Percentiles rank a stretch among this genome's conserved stretches.
Conservation (phyloP, 1,140 invertebrate genomes). For the Drosophila tropicalis region DNA sequence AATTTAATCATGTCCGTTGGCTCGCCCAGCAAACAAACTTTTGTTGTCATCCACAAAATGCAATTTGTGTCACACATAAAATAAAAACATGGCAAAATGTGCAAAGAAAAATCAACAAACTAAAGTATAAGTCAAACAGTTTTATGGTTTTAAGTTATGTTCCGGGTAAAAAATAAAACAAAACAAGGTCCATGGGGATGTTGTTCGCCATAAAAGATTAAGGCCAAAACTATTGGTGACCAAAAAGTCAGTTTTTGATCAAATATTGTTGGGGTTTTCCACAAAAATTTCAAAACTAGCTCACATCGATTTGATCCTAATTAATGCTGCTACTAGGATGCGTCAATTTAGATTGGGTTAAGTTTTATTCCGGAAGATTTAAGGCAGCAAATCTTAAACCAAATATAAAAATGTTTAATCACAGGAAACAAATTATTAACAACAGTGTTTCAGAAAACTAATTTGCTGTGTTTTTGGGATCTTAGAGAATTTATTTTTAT, state of each 20-base stretch:
- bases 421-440: no score
- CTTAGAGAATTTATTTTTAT: no score
- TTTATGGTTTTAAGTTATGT: constrained; percentile 4
- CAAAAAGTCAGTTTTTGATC: background rate
- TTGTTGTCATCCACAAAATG: constrained; percentile 75
- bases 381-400: no score
- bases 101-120: background rate
- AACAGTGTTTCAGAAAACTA: no score
- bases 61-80: constrained; percentile 72
- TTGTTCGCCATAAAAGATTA: background rate
- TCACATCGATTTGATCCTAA: no score
- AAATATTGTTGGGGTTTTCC: background rate
- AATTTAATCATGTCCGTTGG: constrained; percentile 76
- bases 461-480: no score
- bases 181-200: background rate
- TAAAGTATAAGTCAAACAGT: constrained; percentile 11
- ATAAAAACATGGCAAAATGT: constrained; percentile 51
- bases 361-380: no score
- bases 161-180: background rate
- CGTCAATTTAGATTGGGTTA: no score
- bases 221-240: background rate
- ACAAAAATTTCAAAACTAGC: no score
- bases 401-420: no score
- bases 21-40: constrained; percentile 52
- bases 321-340: no score